These are phyloP conservation scores for Eucidaris tribuloides DNA, from an alignment of 35 echinoderm and acorn worm genomes.

Conservation along the genomic window DNA sequence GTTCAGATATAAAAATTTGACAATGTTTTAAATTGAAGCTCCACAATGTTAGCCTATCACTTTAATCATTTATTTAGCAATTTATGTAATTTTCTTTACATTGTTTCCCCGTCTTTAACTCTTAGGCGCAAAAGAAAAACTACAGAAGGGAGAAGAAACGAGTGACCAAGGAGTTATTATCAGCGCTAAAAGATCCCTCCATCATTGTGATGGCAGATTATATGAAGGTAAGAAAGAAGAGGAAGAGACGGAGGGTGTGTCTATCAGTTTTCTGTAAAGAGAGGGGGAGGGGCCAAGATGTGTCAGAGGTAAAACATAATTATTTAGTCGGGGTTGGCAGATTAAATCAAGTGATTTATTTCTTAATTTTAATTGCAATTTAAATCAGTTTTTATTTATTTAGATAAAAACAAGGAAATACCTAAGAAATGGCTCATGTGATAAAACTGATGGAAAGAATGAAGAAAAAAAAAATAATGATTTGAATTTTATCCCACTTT, in stretches of 20 bases:
- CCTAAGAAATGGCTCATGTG: no score
- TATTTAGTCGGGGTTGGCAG: neutral
- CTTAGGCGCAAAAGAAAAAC: slow-evolving; percentile 85
- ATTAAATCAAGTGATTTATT: no score
- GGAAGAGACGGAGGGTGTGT: neutral
- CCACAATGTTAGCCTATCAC: no score
- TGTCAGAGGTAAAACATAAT: neutral
- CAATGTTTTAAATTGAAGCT: no score
- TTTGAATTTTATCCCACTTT: no score
- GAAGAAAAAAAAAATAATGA: no score
- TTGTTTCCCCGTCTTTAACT: neutral
- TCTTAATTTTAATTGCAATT: no score
- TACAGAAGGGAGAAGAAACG: slow-evolving; percentile 93
- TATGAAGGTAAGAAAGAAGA: slow-evolving; percentile 65
- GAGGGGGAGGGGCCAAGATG: neutral
- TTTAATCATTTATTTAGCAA: no score
- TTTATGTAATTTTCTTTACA: neutral
- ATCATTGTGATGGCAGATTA: slow-evolving; percentile 90
- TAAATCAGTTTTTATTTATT: no score
- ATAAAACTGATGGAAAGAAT: no score
- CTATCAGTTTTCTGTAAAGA: neutral
- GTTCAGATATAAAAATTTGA: no score
- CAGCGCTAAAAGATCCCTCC: slow-evolving; percentile 86
- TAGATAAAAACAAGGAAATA: no score
- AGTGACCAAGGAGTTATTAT: slow-evolving; percentile 85